Conservation (phyloP, 2,113 vertebrate genomes). For the Gallinago jamesoni region DNA sequence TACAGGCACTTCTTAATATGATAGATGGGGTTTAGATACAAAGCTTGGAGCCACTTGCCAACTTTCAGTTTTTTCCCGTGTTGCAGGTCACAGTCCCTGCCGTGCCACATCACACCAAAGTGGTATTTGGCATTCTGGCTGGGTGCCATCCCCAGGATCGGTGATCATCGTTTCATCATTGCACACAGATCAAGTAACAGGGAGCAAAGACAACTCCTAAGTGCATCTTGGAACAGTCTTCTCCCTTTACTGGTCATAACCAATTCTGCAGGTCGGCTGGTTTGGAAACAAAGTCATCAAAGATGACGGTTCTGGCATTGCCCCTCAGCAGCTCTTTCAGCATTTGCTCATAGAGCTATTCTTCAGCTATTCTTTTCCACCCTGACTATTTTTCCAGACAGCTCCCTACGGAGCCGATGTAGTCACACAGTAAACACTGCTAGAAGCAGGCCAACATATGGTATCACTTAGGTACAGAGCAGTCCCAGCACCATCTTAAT, state of each 20-base stretch:
- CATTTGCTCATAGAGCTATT: background rate
- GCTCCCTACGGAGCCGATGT: background rate
- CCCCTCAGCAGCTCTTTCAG: background rate
- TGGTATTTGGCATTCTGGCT: background rate
- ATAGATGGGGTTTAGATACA: background rate
- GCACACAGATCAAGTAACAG: background rate
- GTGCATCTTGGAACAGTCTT: background rate
- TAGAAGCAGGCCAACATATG: slow-evolving; percentile 34
- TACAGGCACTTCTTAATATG: background rate
- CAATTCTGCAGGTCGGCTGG: background rate
- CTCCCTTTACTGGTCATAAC: background rate
- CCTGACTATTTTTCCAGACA: slow-evolving; percentile 41
- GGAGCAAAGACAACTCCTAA: background rate
- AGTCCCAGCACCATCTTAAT: background rate
- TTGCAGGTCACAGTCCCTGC: background rate
- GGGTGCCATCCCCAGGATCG: rapidly evolving
- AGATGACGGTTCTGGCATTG: background rate
- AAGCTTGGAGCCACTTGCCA: background rate
- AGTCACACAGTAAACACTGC: slow-evolving; percentile 11
- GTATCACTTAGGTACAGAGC: slow-evolving; percentile 15
- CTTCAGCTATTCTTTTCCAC: slow-evolving; percentile 27
- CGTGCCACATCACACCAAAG: background rate
- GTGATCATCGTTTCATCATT: background rate
- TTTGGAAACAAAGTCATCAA: background rate
- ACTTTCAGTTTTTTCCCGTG: background rate